A percentile compares a stretch with the other conserved stretches of the same genome.
phyloP scores from a whole-genome alignment of 2,113 vertebrate genomes.

The Echinops telfairi region DNA sequence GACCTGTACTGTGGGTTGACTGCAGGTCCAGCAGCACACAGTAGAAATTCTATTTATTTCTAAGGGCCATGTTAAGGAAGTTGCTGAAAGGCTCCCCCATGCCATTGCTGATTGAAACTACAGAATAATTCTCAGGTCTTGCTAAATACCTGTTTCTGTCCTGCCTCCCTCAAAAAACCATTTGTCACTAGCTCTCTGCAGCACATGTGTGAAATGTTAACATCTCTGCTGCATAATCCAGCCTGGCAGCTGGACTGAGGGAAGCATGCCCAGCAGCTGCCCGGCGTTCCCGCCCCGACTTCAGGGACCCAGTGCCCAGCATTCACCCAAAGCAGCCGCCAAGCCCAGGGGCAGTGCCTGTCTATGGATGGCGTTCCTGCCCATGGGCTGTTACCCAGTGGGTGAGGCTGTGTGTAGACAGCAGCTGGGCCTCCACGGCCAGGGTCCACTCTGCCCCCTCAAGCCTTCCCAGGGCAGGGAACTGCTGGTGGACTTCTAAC shows the following conservation, averaged over 20 bases:
- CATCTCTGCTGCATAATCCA: neutral
- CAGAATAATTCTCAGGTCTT: conserved; percentile 43
- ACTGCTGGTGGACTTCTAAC: neutral
- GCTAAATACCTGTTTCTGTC: conserved; percentile 6
- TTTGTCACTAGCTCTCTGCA: neutral
- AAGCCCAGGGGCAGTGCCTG: neutral
- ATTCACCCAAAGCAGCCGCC: neutral
- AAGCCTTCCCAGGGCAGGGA: neutral
- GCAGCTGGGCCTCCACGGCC: neutral
- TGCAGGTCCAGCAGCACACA: neutral
- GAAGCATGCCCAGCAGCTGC: conserved; percentile 20
- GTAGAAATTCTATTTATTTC: neutral
- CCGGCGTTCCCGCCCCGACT: neutral
- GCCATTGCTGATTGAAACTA: conserved; percentile 31
- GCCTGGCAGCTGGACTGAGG: neutral
- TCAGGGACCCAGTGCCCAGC: neutral
- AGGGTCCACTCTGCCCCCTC: rapidly evolving
- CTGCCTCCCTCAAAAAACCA: conserved; percentile 14
- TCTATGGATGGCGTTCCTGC: neutral
- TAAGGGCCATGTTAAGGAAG: neutral
- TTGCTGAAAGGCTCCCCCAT: neutral
- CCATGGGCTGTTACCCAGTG: neutral
- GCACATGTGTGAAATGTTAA: neutral
- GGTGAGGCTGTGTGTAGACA: neutral
- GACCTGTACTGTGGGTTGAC: neutral